These are phyloP conservation scores for Mesembrinibis cayennensis DNA, from an alignment of 2,113 vertebrate genomes.

Conservation along the genomic window DNA sequence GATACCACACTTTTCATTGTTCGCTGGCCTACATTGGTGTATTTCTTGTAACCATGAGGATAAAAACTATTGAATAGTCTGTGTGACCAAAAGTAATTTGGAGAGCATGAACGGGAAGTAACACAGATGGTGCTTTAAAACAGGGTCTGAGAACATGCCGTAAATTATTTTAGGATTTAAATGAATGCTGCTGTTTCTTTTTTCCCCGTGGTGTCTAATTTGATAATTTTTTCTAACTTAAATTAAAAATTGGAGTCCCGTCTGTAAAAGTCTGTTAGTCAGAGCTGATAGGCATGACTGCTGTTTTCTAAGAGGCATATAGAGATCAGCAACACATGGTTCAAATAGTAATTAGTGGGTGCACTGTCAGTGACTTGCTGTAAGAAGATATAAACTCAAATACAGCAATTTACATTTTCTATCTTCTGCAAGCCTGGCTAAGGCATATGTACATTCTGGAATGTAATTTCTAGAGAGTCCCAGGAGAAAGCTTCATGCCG, in stretches of 20 bases:
- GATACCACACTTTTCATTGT: not conserved
- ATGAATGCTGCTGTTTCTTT: not conserved
- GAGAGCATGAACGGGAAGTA: not conserved
- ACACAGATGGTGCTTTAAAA: not conserved
- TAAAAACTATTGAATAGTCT: not conserved
- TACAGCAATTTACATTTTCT: constrained; percentile 61
- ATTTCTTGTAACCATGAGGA: not conserved
- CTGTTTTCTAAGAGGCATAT: constrained; percentile 29
- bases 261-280: constrained; percentile 12
- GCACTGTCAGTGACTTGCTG: constrained; percentile 26
- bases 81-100: not conserved
- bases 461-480: constrained; percentile 29
- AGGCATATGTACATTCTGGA: constrained; percentile 6
- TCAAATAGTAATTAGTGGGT: constrained; percentile 64
- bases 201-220: not conserved
- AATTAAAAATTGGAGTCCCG: not conserved
- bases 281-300: constrained; percentile 14
- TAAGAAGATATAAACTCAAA: constrained; percentile 52
- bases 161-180: not conserved
- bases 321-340: constrained; percentile 31
- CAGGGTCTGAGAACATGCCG: not conserved
- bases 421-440: constrained; percentile 18
- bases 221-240: not conserved
- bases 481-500: constrained; percentile 19
- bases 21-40: not conserved